Evolutionary conservation across 2,113 vertebrate genomes (phyloP).

Genomic region (Cephalopterus ornatus): DNA sequence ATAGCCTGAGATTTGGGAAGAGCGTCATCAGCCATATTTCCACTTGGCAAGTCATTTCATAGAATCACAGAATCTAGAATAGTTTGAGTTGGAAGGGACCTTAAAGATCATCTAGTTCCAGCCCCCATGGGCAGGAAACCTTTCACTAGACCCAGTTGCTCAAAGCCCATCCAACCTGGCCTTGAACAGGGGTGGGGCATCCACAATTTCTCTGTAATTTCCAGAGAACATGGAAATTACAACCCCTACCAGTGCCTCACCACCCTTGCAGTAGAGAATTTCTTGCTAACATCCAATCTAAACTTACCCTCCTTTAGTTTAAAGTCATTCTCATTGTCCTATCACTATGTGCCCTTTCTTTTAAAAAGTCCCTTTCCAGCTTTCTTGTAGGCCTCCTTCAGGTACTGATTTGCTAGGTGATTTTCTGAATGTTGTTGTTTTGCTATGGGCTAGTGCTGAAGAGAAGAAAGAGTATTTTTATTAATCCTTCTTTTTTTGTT

Average conservation of each 20-base stretch:
- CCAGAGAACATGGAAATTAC: too few species aligned
- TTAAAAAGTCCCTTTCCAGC: neutral
- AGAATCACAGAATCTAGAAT: neutral
- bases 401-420: neutral
- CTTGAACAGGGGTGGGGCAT: neutral
- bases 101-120: neutral
- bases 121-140: neutral
- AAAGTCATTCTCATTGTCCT: neutral
- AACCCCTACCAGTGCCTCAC: neutral
- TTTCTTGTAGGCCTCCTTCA: neutral
- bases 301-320: neutral
- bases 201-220: too few species aligned
- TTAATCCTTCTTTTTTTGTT: neutral
- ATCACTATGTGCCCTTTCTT: neutral
- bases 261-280: neutral
- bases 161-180: neutral
- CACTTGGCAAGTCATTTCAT: neutral
- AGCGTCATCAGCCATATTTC: neutral
- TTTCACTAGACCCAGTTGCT: neutral
- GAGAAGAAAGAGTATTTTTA: neutral
- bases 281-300: neutral
- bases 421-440: neutral
- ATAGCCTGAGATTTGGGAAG: neutral
- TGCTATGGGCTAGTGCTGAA: neutral
- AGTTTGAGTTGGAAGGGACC: neutral